Evolutionary conservation across 2,797 vertebrate genomes (phyloP).

Genomic region (Forpus xanthops): DNA sequence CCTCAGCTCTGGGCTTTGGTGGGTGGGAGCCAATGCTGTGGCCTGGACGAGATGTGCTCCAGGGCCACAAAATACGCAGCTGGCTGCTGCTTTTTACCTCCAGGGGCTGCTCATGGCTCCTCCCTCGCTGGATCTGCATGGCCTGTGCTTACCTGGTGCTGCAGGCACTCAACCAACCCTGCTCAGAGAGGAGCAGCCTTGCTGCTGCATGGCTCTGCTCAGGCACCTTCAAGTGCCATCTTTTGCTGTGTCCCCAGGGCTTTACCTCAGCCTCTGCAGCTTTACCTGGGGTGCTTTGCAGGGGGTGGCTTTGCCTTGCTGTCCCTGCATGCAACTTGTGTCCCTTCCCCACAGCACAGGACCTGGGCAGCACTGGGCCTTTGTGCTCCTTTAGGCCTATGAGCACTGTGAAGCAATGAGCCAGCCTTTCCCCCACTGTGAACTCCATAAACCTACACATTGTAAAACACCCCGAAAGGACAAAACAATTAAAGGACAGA

Average conservation of each 20-base stretch:
- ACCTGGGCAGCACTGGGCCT: background rate
- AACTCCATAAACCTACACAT: background rate
- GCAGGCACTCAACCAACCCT: rapidly evolving
- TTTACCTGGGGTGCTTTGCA: background rate
- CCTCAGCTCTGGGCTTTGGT: background rate
- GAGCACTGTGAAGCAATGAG: background rate
- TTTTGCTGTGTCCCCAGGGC: background rate
- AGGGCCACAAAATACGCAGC: background rate
- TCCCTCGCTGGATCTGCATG: background rate
- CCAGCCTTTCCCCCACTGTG: background rate
- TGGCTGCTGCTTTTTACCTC: background rate
- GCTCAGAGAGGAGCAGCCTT: rapidly evolving
- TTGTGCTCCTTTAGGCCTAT: background rate
- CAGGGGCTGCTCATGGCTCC: background rate
- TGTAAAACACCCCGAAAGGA: background rate
- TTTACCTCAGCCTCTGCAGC: background rate
- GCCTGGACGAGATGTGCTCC: background rate
- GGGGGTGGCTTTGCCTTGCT: background rate
- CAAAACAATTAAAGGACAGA: background rate
- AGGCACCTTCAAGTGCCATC: background rate
- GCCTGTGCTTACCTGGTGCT: rapidly evolving
- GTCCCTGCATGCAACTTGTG: background rate
- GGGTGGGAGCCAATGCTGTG: background rate
- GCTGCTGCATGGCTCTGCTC: background rate
- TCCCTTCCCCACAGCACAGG: background rate